These are phyloP conservation scores for Drosophila hamatofila DNA, from an alignment of 2,888 invertebrate genomes.

Conservation along the genomic window DNA sequence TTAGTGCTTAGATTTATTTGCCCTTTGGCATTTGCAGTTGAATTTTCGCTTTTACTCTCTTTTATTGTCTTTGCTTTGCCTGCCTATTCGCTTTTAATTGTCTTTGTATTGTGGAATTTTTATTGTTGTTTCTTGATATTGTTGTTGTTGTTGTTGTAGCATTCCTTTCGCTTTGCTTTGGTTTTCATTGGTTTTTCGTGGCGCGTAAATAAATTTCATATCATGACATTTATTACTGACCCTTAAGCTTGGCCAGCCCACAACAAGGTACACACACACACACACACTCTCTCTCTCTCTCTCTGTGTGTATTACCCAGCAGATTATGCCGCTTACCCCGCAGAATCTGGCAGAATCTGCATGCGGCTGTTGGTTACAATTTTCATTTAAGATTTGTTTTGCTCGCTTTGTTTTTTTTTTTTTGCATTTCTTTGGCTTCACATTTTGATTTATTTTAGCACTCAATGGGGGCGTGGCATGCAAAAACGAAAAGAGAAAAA, in stretches of 20 bases:
- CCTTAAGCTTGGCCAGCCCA: slow-evolving; percentile 67
- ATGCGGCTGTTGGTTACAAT: slow-evolving; percentile 73
- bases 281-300: neutral
- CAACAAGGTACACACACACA: slow-evolving; percentile 23
- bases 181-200: slow-evolving; percentile 72
- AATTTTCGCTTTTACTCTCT: slow-evolving; percentile 27
- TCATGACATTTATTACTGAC: slow-evolving; percentile 81
- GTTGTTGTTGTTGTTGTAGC: slow-evolving; percentile 53
- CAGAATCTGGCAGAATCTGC: slow-evolving; percentile 49
- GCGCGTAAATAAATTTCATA: slow-evolving; percentile 81
- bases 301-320: slow-evolving; percentile 21
- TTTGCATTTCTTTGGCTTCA: slow-evolving; percentile 22
- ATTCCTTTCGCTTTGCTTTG: slow-evolving; percentile 71
- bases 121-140: slow-evolving; percentile 45
- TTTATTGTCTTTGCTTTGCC: slow-evolving; percentile 40
- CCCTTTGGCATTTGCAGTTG: slow-evolving; percentile 14
- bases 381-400: slow-evolving; percentile 80
- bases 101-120: slow-evolving; percentile 54
- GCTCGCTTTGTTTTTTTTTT: slow-evolving; percentile 14
- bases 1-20: slow-evolving; percentile 49
- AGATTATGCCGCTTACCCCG: slow-evolving; percentile 63
- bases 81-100: slow-evolving; percentile 44
- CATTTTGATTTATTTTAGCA: slow-evolving; percentile 78
- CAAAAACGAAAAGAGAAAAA: slow-evolving; percentile 4
- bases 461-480: slow-evolving; percentile 57